Base-by-base conservation (phyloP, 2,797 vertebrate genomes). In the Apogon talboti region DNA sequence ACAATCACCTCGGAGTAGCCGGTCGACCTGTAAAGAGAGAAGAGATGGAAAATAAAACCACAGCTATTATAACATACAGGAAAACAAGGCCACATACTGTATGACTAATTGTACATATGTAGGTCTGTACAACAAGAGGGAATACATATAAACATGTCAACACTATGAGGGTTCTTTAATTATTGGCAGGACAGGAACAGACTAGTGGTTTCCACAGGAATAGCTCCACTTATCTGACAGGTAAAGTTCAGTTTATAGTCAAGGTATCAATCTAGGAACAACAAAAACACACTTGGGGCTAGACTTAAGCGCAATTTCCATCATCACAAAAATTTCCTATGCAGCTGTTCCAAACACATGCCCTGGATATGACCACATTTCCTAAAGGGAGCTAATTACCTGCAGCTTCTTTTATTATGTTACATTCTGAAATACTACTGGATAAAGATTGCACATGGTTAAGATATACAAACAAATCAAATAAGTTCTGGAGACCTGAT, bases 1-100 rank as follows among this genome's bases (percentile, higher is more conserved):
- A 99, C 97, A 51, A 99, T 99, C 81, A 99, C 97, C 90, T 99
- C 98, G 11, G 97, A 97, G 90, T 93, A 98, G 70, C 98, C 98
- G 2, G 98, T 99, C 8, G 97, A 99, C 91, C 98, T 99, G 90
- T 46, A 79, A 65, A 64, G 51, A 44, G 41, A 48, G 19, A 19
- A 4, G 12, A 24, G 24, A 30, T 30, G 28, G 33, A 35, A 35
- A 35, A 35, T 35, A 35, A 50, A 37, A 12, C 24, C 24, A 50
- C 7, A 35, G 9, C 7, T 37, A 24, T 19, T 1, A 44, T 44
- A 9, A 59, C 21, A 56, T 7, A 35, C 33, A 35, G 9, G 33
- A 35, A 35, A 35, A 35, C 1, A 1, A 35, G 33, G 7, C 9
- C 33, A 35, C 33, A 10, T n/a, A n/a, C 13, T 30, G n/a, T 5